Conservation (phyloP, 2,113 vertebrate genomes). For the Xerus inauris region DNA sequence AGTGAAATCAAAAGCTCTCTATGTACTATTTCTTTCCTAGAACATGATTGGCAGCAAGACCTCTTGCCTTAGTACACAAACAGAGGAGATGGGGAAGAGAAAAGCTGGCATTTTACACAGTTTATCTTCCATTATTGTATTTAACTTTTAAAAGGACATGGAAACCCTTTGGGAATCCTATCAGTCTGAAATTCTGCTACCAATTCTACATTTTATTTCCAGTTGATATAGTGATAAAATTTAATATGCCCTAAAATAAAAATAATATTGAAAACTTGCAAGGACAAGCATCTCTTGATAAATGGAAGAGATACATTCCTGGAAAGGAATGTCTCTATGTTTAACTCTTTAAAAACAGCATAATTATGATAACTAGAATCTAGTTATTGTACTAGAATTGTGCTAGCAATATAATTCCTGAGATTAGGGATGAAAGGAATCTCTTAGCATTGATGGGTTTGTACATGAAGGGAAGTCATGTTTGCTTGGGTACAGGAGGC, state of each 20-base stretch:
- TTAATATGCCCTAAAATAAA: constrained; percentile 62
- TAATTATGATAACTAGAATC: neutral
- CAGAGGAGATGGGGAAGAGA: constrained; percentile 13
- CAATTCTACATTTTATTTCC: constrained; percentile 67
- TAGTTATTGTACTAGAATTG: neutral
- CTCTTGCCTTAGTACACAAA: constrained; percentile 70
- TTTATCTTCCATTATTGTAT: constrained; percentile 79
- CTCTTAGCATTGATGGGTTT: neutral
- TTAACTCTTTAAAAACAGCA: constrained; percentile 4
- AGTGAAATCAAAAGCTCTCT: neutral
- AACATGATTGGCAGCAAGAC: constrained; percentile 51
- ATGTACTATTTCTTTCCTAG: neutral
- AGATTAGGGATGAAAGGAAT: neutral
- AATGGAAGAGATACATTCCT: neutral
- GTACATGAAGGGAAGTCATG: neutral
- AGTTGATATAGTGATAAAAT: constrained; percentile 64
- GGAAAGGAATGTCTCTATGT: neutral
- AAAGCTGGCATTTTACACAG: constrained; percentile 70
- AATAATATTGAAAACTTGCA: constrained; percentile 55
- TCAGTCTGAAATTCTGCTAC: constrained; percentile 56
- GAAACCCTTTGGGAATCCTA: constrained; percentile 61
- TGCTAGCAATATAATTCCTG: neutral
- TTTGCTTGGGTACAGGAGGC: neutral
- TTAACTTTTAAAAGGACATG: constrained; percentile 78
- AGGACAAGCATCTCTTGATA: neutral